A percentile compares a stretch with the other conserved stretches of the same genome.
phyloP scores from a whole-genome alignment of 2,888 invertebrate genomes.

The Caprella mutica region DNA sequence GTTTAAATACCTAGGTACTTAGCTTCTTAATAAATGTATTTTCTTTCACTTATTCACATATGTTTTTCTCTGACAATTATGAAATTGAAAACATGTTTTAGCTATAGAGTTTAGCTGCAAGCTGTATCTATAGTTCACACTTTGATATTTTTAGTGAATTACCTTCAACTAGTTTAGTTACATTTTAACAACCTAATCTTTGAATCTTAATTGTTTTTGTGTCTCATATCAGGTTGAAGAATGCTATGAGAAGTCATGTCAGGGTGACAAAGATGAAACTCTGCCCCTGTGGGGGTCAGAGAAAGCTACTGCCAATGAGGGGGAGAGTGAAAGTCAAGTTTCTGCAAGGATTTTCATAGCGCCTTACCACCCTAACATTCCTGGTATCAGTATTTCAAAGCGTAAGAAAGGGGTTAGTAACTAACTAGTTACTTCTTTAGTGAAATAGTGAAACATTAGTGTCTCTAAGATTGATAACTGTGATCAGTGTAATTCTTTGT shows the following conservation, averaged over 20 bases:
- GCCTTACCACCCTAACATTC: slow-evolving; percentile 52
- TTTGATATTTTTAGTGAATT: background rate
- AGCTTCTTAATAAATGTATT: too few species aligned
- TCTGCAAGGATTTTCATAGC: slow-evolving; percentile 50
- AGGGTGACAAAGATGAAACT: background rate
- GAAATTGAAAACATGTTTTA: too few species aligned
- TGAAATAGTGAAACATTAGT: too few species aligned
- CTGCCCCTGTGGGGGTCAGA: slow-evolving; percentile 46
- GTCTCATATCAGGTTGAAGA: background rate
- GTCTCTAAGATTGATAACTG: too few species aligned
- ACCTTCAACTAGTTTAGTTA: background rate
- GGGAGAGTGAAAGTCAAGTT: slow-evolving; percentile 45
- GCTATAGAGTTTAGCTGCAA: too few species aligned
- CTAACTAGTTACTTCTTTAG: too few species aligned
- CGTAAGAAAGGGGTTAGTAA: slow-evolving; percentile 18
- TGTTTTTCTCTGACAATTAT: too few species aligned
- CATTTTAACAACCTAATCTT: background rate
- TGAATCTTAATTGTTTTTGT: background rate
- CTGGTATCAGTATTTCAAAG: slow-evolving; percentile 47
- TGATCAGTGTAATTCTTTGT: too few species aligned
- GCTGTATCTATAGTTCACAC: background rate
- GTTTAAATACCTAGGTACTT: too few species aligned
- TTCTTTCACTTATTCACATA: too few species aligned
- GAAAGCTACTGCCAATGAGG: slow-evolving; percentile 56
- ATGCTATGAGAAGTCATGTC: background rate